Evolutionary conservation across 2,888 invertebrate genomes (phyloP), one percentile per base, ranked within the genome.

Genomic region (Papilio demoleus): DNA sequence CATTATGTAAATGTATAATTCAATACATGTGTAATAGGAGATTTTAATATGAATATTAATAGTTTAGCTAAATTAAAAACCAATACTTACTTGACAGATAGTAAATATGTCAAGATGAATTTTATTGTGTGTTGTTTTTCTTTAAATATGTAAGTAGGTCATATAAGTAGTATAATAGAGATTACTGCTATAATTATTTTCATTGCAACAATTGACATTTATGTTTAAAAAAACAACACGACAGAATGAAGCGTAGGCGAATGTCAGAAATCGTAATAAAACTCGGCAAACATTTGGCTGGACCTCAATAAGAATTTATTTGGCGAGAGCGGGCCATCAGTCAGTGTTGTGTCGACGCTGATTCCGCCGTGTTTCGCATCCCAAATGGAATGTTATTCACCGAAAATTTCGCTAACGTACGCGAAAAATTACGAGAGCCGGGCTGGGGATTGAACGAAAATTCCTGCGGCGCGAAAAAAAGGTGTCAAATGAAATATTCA

Each of bases 401-500:
- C 81, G 82, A 88, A 89, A 88, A 90, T 89, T 87, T 84, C 81
- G 86, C 85, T 87, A 88, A 83, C 86, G 86, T 88, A 88, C 88
- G 91, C 88, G 86, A 90, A 91, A 92, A 92, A 92, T 91, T 91
- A 92, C 92, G 88, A 84, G 81, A 81, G 81, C 86, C 86, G 81
- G 79, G 82, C 80, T 85, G 84, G 87, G 81, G 91, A 92, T 92
- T 92, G 92, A 92, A 88, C 91, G 87, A 86, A 91, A n/a, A 91
- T 90, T 88, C 88, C 90, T 79, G 86, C 83, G 86, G 88, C 88
- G 65, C 56, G 61, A 88, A 92, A 91, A 89, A 92, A 92, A 92
- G 92, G 92, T 92, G 92, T 92, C 92, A 92, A 92, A 92, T 92
- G 92, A 92, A 92, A 92, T 92, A 92, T 92, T 92, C 92, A 92